phyloP scores from a whole-genome alignment of 2,888 invertebrate species.

The Carpatolechia fugitivella region DNA sequence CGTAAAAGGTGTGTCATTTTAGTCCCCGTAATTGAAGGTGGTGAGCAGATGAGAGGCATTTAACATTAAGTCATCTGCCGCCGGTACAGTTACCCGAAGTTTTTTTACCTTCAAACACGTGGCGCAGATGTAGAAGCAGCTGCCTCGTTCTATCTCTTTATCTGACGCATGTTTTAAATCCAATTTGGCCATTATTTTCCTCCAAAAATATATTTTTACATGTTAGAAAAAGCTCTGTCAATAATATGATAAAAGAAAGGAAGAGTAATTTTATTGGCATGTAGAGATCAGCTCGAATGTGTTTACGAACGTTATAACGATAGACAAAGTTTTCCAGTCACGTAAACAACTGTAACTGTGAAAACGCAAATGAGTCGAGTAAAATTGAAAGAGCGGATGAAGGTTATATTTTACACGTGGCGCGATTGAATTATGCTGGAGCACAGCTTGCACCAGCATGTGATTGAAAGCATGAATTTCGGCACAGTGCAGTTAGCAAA shows the following conservation, averaged over 20 bases:
- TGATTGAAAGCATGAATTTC: background rate
- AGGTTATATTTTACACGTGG: too few species aligned
- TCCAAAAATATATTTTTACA: background rate
- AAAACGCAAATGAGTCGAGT: background rate
- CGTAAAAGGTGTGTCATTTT: conserved; percentile 3
- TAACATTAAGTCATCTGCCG: conserved; percentile 51
- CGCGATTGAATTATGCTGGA: background rate
- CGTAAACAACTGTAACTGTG: background rate
- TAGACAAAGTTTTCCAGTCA: background rate
- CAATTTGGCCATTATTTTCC: background rate
- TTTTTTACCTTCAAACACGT: conserved; percentile 53
- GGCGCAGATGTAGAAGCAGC: conserved; percentile 71
- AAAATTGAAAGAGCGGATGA: too few species aligned
- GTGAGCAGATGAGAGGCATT: conserved; percentile 47
- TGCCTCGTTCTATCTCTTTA: conserved; percentile 59
- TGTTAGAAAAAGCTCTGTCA: conserved; percentile 1
- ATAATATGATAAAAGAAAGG: conserved; percentile 3
- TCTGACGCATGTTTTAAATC: conserved; percentile 43
- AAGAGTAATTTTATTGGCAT: conserved; percentile 7
- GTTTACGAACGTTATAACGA: background rate
- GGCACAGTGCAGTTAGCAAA: background rate
- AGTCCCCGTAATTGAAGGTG: conserved; percentile 28
- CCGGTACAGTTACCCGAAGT: conserved; percentile 46
- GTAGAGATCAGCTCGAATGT: background rate
- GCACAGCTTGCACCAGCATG: background rate